Evolutionary conservation across 1,140 invertebrate genomes (phyloP), one percentile per base, ranked within the genome.

Genomic region (Philopotamus ludificatus): DNA sequence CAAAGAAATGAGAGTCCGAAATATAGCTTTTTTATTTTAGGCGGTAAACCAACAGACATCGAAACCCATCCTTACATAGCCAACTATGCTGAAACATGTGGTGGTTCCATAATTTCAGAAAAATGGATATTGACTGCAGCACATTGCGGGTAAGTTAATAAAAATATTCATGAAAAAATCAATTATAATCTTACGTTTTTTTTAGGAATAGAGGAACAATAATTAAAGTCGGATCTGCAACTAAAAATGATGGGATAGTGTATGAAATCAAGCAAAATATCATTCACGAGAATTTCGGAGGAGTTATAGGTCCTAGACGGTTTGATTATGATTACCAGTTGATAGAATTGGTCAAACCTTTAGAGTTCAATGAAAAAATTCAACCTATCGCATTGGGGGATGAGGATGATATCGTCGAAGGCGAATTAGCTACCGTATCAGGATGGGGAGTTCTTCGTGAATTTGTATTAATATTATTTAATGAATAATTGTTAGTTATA

Each of bases 281-380:
- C 7, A 47, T 57, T 10, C 67, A 68, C 51, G 54, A 54, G 7
- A 10, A 9, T 3, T 68, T 41, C 41, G 50, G 63, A 12, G 4
- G 25, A 1, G 20, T 21, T 42, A 7, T 7, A 10, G 26, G 44
- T 3, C 15, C 8, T 3, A 16, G 2, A 22, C 2, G 9, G 21
- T 67, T 63, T 15, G 66, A 66, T 25, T 55, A 45, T 26, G 65
- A 68, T 28, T 68, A 58, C 21, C 66, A 68, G 47, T 50, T 68
- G 1, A 34, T 68, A 34, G 39, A 64, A 18, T 4, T 68, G 21
- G 7, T 26, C 3, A 59, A 26, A 34, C 61, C 61, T 16, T 47
- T 68, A 10, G 34, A 42, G 10, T 64, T 59, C 10, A 34, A 15
- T n/a, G 61, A 12, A 10, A 41, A 22, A 4, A 39, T 63, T 9